Conservation (phyloP, 2,113 vertebrate species). For the Morone saxatilis region DNA sequence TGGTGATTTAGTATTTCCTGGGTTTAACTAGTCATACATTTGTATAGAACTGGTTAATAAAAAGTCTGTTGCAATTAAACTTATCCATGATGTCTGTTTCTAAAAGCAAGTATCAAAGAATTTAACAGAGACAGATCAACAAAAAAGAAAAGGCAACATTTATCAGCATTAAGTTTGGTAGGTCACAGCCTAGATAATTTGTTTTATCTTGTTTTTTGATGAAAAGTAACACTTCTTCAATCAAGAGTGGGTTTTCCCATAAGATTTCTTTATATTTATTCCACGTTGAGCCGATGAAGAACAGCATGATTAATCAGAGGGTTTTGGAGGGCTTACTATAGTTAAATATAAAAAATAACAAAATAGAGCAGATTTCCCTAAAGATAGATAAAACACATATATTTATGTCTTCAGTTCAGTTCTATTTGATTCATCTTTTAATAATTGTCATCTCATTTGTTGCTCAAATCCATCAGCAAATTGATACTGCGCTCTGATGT, state of each 20-base stretch:
- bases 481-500: background rate
- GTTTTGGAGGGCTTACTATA: background rate
- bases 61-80: background rate
- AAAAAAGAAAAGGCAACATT: background rate
- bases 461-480: background rate
- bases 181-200: background rate
- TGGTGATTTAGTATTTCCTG: background rate
- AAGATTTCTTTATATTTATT: slow-evolving; percentile 14
- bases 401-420: slow-evolving; percentile 7
- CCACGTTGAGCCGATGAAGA: slow-evolving; percentile 14
- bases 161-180: background rate
- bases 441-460: background rate
- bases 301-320: slow-evolving; percentile 1
- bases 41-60: background rate
- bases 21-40: background rate
- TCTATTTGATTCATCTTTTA: slow-evolving; percentile 8
- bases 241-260: background rate
- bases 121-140: background rate
- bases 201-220: background rate
- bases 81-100: background rate
- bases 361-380: background rate
- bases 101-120: background rate
- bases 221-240: background rate
- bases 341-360: background rate
- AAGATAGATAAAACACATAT: background rate